Percentiles rank a stretch among this genome's conserved stretches.
Evolutionary conservation across 2,888 invertebrate species (phyloP).

Genomic region (Tenthredo distinguenda): DNA sequence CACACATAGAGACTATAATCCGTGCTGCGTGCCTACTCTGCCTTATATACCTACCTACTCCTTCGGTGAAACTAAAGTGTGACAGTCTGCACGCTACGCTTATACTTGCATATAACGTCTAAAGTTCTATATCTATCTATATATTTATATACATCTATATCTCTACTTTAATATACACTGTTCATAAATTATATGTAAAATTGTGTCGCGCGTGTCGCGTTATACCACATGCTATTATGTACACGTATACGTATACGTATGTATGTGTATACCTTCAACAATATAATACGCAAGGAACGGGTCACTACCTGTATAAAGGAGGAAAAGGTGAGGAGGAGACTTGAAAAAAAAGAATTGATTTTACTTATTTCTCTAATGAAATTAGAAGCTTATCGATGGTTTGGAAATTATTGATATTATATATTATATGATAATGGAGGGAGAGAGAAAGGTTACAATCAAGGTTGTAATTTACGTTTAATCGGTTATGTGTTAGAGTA

Average conservation of each 20-base stretch:
- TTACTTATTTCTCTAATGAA: not conserved
- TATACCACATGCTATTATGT: not conserved
- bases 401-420: not conserved
- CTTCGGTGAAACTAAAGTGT: not conserved
- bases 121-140: not conserved
- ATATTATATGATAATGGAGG: not conserved
- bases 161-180: not conserved
- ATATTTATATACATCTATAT: not conserved
- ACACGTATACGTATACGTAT: not conserved
- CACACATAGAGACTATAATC: not conserved
- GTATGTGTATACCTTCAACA: not conserved
- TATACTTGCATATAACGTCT: not conserved
- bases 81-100: not conserved
- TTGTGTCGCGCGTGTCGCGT: constrained; percentile 15
- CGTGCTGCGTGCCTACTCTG: not conserved
- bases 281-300: not conserved
- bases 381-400: not conserved
- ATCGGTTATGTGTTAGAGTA: constrained; percentile 12
- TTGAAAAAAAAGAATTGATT: not conserved
- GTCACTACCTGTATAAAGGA: not conserved
- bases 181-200: constrained; percentile 21
- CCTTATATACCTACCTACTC: not conserved
- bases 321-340: not conserved
- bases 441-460: not conserved
- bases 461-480: not conserved